Conservation (phyloP, 2,113 vertebrate genomes). For the Sisor rabdophorus region DNA sequence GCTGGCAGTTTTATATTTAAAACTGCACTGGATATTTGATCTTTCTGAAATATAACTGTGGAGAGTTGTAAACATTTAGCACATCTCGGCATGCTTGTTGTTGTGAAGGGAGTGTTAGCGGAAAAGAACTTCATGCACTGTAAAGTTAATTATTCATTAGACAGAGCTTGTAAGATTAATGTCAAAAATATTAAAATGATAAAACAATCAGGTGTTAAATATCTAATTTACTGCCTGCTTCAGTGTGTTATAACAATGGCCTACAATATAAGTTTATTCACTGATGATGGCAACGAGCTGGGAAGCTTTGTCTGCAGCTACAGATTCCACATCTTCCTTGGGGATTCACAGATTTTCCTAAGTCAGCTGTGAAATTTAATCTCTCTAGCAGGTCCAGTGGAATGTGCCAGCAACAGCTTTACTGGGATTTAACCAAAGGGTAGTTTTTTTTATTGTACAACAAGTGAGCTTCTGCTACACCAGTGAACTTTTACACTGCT, state of each 20-base stretch:
- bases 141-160: conserved; percentile 20
- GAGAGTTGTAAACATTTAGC: conserved; percentile 4
- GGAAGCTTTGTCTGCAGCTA: not conserved
- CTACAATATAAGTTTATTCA: not conserved
- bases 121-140: conserved; percentile 1
- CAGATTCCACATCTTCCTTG: not conserved
- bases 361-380: not conserved
- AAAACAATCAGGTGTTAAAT: conserved; percentile 5
- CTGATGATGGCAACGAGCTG: not conserved
- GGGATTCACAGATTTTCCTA: not conserved
- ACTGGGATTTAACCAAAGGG: not conserved
- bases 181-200: not conserved
- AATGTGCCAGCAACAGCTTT: not conserved
- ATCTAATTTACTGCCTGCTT: not conserved
- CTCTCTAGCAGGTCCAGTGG: not conserved
- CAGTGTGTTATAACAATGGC: not conserved
- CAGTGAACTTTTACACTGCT: not conserved
- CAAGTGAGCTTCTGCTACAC: not conserved
- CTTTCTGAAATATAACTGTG: conserved; percentile 1
- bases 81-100: not conserved
- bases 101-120: not conserved
- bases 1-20: too few relatives aligned
- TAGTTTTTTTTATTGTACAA: not conserved
- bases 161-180: not conserved
- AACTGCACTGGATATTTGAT: conserved; percentile 3